Percentiles rank a stretch among this genome's conserved stretches.
Evolutionary conservation across 2,888 invertebrate genomes (phyloP).

Genomic region (Girardia tigrina): DNA sequence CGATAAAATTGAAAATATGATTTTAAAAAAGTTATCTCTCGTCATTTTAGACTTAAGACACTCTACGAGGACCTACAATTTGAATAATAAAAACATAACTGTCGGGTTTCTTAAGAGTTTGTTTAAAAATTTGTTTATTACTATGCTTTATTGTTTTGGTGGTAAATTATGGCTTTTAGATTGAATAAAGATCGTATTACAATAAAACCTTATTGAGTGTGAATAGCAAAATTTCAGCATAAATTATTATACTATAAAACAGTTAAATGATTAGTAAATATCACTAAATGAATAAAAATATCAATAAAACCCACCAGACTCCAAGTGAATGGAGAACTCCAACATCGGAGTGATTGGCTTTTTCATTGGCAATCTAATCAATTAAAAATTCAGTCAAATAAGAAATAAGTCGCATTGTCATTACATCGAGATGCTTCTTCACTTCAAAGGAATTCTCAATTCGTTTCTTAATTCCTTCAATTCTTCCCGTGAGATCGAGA

Average conservation of each 20-base stretch:
- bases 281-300: neutral
- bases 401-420: neutral
- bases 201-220: too few species aligned
- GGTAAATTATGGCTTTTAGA: too few species aligned
- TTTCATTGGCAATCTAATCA: neutral
- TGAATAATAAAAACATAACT: too few species aligned
- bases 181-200: too few species aligned
- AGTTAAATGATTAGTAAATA: neutral
- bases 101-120: too few species aligned
- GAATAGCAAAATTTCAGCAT: too few species aligned
- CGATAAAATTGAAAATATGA: too few species aligned
- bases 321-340: slow-evolving; percentile 26
- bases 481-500: slow-evolving; percentile 62
- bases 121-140: too few species aligned
- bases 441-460: slow-evolving; percentile 63
- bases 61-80: too few species aligned
- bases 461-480: slow-evolving; percentile 63
- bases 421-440: slow-evolving; percentile 57
- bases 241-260: slow-evolving; percentile 45
- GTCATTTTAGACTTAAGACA: too few species aligned
- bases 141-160: too few species aligned
- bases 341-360: slow-evolving; percentile 5
- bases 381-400: neutral
- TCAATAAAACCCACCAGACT: slow-evolving; percentile 19
- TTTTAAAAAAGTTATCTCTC: too few species aligned